Evolutionary conservation across 2,113 vertebrate genomes (phyloP).

Genomic region (Varanus komodoensis): DNA sequence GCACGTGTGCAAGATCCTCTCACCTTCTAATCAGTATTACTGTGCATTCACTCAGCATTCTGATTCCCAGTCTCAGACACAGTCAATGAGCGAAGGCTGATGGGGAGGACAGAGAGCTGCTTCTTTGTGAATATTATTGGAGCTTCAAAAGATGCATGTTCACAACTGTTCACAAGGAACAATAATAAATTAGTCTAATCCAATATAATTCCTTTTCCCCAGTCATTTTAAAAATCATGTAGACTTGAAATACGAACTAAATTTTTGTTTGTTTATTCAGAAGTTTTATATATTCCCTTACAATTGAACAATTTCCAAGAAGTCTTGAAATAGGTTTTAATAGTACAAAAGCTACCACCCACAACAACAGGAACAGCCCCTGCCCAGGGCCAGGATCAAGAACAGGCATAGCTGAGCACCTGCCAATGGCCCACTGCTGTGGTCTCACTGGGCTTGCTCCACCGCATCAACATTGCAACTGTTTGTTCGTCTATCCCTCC

Average conservation of each 20-base stretch:
- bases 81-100: neutral
- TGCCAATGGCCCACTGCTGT: no score
- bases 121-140: neutral
- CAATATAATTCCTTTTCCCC: neutral
- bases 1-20: rapidly evolving
- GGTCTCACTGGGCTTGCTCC: no score
- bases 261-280: neutral
- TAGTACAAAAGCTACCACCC: neutral
- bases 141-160: conserved; percentile 17
- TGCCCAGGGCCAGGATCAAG: no score
- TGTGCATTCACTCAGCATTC: rapidly evolving
- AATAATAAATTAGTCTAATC: neutral
- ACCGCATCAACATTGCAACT: no score
- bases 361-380: neutral
- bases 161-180: neutral
- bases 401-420: no score
- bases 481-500: no score
- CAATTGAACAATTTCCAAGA: neutral
- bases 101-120: rapidly evolving
- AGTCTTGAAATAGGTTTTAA: neutral
- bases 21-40: neutral
- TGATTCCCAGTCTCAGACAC: rapidly evolving
- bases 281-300: neutral
- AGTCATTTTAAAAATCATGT: neutral
- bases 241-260: neutral